These are phyloP conservation scores for Diceros bicornis DNA, from an alignment of 2,797 vertebrate species.

Conservation along the genomic window DNA sequence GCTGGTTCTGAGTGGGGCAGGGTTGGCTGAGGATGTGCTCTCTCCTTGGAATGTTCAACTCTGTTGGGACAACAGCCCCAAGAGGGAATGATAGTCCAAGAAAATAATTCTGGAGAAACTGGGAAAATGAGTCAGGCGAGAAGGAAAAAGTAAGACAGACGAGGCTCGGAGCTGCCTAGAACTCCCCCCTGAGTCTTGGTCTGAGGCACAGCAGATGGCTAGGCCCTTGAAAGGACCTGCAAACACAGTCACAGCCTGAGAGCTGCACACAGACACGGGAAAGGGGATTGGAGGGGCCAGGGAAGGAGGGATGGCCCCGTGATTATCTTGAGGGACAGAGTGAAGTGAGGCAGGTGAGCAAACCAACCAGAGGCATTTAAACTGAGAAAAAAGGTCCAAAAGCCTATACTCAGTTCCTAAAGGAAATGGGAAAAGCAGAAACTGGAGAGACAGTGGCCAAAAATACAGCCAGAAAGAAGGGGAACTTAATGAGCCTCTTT, in stretches of 20 bases:
- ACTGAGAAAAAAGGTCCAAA: background rate
- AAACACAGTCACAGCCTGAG: background rate
- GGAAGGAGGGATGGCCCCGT: background rate
- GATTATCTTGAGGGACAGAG: background rate
- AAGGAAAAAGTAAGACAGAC: background rate
- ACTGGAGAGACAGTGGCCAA: background rate
- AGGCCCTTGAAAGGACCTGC: background rate
- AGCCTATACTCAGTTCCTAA: background rate
- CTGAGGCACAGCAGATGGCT: background rate
- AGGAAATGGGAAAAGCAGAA: slow-evolving; percentile 58
- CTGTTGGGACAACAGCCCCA: background rate
- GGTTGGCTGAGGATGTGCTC: background rate
- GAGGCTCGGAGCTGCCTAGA: background rate
- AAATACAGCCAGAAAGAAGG: background rate
- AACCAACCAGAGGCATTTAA: background rate
- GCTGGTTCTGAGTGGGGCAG: background rate
- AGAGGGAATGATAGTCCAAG: background rate
- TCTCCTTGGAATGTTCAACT: background rate
- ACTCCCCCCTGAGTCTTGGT: background rate
- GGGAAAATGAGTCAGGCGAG: background rate
- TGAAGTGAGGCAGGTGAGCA: background rate
- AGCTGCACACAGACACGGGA: background rate
- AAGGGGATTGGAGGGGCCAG: background rate
- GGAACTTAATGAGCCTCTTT: background rate
- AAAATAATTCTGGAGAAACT: background rate